A percentile compares a stretch with the other conserved stretches of the same genome.
These are phyloP conservation scores for Gallinago media DNA, from an alignment of 2,113 vertebrate genomes.

Conservation along the genomic window DNA sequence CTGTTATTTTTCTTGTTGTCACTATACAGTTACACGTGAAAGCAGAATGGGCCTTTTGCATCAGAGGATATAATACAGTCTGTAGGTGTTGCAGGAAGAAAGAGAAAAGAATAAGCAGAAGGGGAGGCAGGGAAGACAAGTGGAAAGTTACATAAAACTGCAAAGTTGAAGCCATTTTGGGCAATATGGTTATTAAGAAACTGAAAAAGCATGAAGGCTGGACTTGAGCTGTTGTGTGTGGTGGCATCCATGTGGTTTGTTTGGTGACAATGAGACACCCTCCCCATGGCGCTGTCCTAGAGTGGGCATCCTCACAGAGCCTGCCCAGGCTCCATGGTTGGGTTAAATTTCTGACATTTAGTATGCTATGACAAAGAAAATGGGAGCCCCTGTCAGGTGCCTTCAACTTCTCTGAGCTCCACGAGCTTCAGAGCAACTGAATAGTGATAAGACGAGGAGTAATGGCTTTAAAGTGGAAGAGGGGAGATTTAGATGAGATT, in stretches of 20 bases:
- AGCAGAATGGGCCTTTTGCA: slow-evolving; percentile 24
- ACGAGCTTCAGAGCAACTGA: neutral
- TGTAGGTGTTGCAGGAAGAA: slow-evolving; percentile 36
- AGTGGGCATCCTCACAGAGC: neutral
- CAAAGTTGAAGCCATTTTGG: neutral
- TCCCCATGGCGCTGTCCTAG: accelerated
- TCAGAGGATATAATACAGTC: slow-evolving; percentile 30
- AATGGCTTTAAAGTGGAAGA: neutral
- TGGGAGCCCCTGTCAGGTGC: neutral
- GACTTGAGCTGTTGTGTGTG: neutral
- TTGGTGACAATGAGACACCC: neutral
- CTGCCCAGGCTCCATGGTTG: accelerated
- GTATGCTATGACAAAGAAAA: accelerated
- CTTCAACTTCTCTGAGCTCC: neutral
- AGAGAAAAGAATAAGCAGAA: neutral
- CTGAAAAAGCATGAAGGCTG: neutral
- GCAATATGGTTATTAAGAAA: neutral
- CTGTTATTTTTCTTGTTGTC: slow-evolving; percentile 38
- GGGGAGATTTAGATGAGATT: neutral
- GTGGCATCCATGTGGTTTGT: neutral
- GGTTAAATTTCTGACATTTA: neutral
- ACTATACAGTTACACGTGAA: neutral
- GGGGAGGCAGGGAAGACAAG: neutral
- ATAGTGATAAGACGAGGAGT: neutral
- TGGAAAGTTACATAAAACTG: slow-evolving; percentile 28